Conservation (phyloP, 2,797 vertebrate genomes). For the Sandelia bainsii region DNA sequence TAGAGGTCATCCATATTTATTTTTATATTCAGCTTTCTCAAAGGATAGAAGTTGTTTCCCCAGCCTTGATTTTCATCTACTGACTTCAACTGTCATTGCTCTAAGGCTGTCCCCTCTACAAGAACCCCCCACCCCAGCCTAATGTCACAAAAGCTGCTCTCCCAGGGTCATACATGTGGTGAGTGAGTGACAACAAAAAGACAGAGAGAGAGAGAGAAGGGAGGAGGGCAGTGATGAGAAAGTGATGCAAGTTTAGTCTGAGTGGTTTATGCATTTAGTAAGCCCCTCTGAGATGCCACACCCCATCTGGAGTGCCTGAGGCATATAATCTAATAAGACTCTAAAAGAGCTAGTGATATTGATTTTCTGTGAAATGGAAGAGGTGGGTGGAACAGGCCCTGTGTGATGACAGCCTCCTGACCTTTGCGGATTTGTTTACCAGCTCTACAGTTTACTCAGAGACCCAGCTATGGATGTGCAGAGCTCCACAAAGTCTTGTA, state of each 20-base stretch:
- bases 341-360: slow-evolving; percentile 76
- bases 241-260: slow-evolving; percentile 59
- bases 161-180: slow-evolving; percentile 24
- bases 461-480: slow-evolving; percentile 43
- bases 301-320: slow-evolving; percentile 75
- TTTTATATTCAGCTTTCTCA: slow-evolving; percentile 22
- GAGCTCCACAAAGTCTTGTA: not conserved
- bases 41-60: not conserved
- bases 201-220: not conserved
- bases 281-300: slow-evolving; percentile 72
- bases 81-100: not conserved
- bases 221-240: slow-evolving; percentile 37
- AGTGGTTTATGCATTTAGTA: slow-evolving; percentile 74
- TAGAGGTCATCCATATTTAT: slow-evolving; percentile 21
- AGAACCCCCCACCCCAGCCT: slow-evolving; percentile 10
- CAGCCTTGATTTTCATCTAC: slow-evolving; percentile 33
- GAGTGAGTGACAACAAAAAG: slow-evolving; percentile 19
- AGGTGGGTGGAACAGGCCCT: slow-evolving; percentile 50
- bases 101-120: slow-evolving; percentile 33
- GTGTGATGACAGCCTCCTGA: slow-evolving; percentile 71
- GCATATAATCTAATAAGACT: slow-evolving; percentile 81
- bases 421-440: slow-evolving; percentile 73
- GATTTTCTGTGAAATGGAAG: slow-evolving; percentile 78
- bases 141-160: slow-evolving; percentile 42
- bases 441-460: slow-evolving; percentile 42